These are phyloP conservation scores for Fistularia commersonii DNA, from an alignment of 2,797 vertebrate species.

Conservation along the genomic window DNA sequence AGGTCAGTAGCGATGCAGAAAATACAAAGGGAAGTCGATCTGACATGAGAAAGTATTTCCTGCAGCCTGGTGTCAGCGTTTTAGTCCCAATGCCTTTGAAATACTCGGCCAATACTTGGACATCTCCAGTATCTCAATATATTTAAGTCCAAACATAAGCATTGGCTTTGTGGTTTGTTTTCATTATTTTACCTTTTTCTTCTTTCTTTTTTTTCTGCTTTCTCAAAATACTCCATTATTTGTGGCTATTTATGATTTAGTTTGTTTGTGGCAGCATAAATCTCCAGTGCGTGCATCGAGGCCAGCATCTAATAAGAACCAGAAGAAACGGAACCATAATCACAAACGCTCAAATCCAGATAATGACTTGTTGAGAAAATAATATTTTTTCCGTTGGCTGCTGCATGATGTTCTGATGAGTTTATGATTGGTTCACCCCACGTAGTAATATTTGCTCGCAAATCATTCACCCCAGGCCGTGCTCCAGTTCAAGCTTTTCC, in stretches of 20 bases:
- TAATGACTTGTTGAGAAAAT: constrained; percentile 3
- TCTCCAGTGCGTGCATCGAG: not conserved
- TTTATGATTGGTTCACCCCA: constrained; percentile 24
- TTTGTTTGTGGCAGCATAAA: not conserved
- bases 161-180: no score
- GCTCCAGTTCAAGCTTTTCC: constrained; percentile 7
- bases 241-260: not conserved
- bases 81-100: no score
- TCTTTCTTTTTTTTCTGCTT: not conserved
- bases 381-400: constrained; percentile 23
- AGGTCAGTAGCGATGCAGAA: no score
- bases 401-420: constrained; percentile 17
- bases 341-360: constrained; percentile 1
- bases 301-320: not conserved
- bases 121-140: no score
- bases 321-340: not conserved
- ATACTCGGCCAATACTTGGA: no score
- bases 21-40: no score
- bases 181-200: not conserved
- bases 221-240: not conserved
- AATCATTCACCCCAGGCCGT: no score
- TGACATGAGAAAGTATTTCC: no score
- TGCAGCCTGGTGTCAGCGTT: no score
- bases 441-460: no score
- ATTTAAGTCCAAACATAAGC: no score